Conservation (phyloP, 2,888 invertebrate species). For the Labia minor region DNA sequence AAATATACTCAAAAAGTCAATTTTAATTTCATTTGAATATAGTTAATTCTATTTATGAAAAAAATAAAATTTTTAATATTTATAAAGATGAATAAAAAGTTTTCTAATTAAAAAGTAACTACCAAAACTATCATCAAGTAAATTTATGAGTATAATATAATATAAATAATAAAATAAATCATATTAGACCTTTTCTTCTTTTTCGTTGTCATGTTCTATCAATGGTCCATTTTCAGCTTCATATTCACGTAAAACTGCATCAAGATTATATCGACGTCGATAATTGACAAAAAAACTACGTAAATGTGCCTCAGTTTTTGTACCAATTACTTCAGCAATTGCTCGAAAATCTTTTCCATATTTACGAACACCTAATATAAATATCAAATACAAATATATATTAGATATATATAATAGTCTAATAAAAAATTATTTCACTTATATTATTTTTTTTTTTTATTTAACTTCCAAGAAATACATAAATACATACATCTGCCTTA, state of each 20-base stretch:
- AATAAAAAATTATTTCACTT: not conserved
- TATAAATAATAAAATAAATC: no score
- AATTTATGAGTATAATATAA: no score
- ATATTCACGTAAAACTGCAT: constrained; percentile 73
- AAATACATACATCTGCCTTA: no score
- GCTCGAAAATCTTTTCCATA: constrained; percentile 76
- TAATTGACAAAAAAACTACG: constrained; percentile 87
- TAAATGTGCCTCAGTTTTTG: constrained; percentile 87
- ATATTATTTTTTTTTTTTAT: no score
- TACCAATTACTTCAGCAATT: constrained; percentile 88
- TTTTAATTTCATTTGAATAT: no score
- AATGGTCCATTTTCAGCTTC: constrained; percentile 60
- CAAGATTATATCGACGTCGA: constrained; percentile 77
- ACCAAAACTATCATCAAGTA: no score
- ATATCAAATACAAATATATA: constrained; percentile 20
- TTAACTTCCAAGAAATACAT: constrained; percentile 5
- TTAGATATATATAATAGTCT: not conserved
- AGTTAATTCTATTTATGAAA: no score
- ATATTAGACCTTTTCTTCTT: constrained; percentile 35
- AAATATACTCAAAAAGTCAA: no score
- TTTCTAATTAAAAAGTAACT: no score
- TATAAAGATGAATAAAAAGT: no score
- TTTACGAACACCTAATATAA: constrained; percentile 47
- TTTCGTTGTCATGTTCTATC: constrained; percentile 36
- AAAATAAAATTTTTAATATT: no score